Percentiles rank a stretch among this genome's conserved stretches.
phyloP scores from a whole-genome alignment of 1,140 invertebrate genomes.

The Drosophila athabasca region DNA sequence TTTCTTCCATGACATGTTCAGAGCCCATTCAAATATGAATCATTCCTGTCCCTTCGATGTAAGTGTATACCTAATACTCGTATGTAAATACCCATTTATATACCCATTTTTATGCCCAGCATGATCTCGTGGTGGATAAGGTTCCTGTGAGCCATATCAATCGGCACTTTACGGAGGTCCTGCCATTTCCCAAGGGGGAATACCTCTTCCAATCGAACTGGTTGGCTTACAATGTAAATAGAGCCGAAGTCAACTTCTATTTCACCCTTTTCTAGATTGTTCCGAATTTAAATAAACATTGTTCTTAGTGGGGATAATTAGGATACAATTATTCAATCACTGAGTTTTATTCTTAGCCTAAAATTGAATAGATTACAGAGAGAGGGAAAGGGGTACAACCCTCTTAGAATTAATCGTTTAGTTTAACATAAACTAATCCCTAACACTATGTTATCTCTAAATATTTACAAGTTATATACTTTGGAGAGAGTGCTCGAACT shows the following conservation, averaged over 20 bases:
- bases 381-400: not conserved
- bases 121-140: slow-evolving; percentile 6
- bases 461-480: slow-evolving; percentile 73
- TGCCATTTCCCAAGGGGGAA: not conserved
- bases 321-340: slow-evolving; percentile 41
- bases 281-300: not conserved
- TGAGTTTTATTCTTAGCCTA: slow-evolving; percentile 46
- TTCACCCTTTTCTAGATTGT: slow-evolving; percentile 2
- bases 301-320: slow-evolving; percentile 7
- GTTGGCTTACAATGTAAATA: not conserved
- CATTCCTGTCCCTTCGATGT: slow-evolving; percentile 5
- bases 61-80: no score
- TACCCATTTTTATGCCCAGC: not conserved
- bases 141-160: not conserved
- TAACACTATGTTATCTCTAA: slow-evolving; percentile 35
- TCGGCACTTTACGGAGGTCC: not conserved
- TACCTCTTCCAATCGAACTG: slow-evolving; percentile 9
- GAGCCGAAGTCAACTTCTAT: not conserved
- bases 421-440: slow-evolving; percentile 65
- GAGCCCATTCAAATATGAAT: slow-evolving; percentile 5
- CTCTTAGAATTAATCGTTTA: slow-evolving; percentile 17
- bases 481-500: slow-evolving; percentile 48
- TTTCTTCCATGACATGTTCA: not conserved
- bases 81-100: no score
- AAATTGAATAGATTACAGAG: slow-evolving; percentile 23